phyloP scores from a whole-genome alignment of 2,797 vertebrate genomes.

The Sebastes miniatus region DNA sequence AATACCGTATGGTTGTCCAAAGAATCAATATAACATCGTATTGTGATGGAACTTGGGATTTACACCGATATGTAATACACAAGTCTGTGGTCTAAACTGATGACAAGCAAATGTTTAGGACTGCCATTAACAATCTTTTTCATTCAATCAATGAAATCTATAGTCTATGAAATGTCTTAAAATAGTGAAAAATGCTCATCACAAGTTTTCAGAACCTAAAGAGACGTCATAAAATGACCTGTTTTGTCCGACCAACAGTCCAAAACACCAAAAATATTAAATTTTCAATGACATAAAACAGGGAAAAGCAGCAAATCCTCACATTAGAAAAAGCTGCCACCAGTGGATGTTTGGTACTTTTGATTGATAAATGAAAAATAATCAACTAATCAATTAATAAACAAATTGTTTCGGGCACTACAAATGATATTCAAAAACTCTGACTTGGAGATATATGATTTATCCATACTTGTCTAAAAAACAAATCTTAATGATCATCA shows the following conservation, averaged over 20 bases:
- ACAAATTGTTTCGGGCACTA: neutral
- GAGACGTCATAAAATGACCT: neutral
- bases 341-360: neutral
- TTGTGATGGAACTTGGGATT: neutral
- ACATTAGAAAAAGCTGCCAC: neutral
- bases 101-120: neutral
- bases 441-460: neutral
- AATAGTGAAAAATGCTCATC: neutral
- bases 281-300: neutral
- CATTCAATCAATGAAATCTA: neutral
- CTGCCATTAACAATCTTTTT: neutral
- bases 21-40: no score
- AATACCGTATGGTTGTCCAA: no score
- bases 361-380: neutral
- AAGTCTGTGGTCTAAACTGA: neutral
- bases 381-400: neutral
- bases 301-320: neutral
- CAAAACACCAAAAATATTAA: neutral
- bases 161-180: neutral
- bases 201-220: neutral
- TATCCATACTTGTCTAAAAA: neutral
- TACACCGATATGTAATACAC: neutral
- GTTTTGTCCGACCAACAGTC: neutral
- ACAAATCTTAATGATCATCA: neutral
- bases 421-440: neutral